Evolutionary conservation across 2,888 invertebrate genomes (phyloP).

Genomic region (Salpingus planirostris): DNA sequence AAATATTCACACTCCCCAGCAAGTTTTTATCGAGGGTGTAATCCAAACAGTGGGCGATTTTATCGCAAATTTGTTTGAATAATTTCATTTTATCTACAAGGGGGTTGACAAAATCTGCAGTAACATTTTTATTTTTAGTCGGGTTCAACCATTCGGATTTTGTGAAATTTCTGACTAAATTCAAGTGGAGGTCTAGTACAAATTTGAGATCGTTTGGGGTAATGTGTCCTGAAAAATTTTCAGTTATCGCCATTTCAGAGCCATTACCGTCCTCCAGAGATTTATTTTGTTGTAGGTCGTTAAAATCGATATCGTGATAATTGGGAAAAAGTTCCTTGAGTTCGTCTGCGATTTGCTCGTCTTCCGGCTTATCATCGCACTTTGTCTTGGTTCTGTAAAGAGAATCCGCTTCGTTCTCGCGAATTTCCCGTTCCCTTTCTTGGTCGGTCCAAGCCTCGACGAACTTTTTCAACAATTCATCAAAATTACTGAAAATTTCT

Average conservation of each 20-base stretch:
- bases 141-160: conserved; percentile 53
- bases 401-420: conserved; percentile 65
- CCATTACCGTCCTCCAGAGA: conserved; percentile 14
- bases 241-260: conserved; percentile 16
- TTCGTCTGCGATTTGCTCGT: conserved; percentile 55
- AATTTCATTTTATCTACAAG: conserved; percentile 52
- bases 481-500: conserved; percentile 38
- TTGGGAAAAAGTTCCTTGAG: conserved; percentile 63
- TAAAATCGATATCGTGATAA: conserved; percentile 58
- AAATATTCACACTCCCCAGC: conserved; percentile 50
- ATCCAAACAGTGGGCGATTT: conserved; percentile 46
- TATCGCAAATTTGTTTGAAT: conserved; percentile 48
- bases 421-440: conserved; percentile 56
- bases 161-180: conserved; percentile 49
- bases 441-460: conserved; percentile 69
- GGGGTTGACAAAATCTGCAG: conserved; percentile 43
- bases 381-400: conserved; percentile 64
- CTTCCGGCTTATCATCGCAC: conserved; percentile 60
- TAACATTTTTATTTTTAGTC: conserved; percentile 30
- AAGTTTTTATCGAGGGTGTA: conserved; percentile 47
- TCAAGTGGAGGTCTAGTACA: conserved; percentile 53
- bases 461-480: conserved; percentile 50
- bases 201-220: conserved; percentile 49
- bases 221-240: conserved; percentile 30
- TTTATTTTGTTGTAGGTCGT: conserved; percentile 46